phyloP scores from a whole-genome alignment of 2,797 vertebrate genomes.

The Tamandua tetradactyla region DNA sequence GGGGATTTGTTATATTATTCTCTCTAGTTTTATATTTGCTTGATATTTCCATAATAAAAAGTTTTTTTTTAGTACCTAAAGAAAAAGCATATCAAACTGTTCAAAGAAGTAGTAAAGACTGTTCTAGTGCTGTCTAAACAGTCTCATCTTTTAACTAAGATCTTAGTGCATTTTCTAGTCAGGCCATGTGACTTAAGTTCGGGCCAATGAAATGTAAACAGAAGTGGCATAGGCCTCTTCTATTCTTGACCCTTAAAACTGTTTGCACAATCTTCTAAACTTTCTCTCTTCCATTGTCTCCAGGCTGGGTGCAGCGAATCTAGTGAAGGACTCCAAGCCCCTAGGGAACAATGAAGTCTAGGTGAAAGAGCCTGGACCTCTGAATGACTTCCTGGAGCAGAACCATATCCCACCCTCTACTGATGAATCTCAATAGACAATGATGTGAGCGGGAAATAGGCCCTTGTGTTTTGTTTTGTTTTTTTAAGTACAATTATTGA shows the following conservation, averaged over 20 bases:
- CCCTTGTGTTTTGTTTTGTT: not conserved
- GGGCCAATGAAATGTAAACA: not conserved
- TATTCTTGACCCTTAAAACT: not conserved
- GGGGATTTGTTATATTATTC: not conserved
- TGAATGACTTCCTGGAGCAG: not conserved
- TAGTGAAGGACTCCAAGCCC: not conserved
- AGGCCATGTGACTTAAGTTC: not conserved
- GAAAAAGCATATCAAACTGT: not conserved
- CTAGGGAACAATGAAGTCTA: not conserved
- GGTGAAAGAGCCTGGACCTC: not conserved
- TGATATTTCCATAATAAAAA: not conserved
- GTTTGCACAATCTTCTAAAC: not conserved
- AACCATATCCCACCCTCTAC: not conserved
- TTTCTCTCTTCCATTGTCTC: not conserved
- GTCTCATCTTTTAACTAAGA: not conserved
- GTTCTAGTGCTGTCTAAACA: not conserved
- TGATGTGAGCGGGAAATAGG: not conserved
- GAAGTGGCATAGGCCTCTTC: not conserved
- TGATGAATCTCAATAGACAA: not conserved
- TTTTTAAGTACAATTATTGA: too few relatives aligned
- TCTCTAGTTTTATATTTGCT: slow-evolving; percentile 18
- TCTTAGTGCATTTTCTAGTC: not conserved
- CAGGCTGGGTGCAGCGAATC: not conserved
- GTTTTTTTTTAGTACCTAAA: not conserved
- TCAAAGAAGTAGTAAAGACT: not conserved